Percentiles rank a stretch among this genome's conserved stretches.
Evolutionary conservation across 2,888 invertebrate species (phyloP).

Genomic region (Bimastos eiseni): DNA sequence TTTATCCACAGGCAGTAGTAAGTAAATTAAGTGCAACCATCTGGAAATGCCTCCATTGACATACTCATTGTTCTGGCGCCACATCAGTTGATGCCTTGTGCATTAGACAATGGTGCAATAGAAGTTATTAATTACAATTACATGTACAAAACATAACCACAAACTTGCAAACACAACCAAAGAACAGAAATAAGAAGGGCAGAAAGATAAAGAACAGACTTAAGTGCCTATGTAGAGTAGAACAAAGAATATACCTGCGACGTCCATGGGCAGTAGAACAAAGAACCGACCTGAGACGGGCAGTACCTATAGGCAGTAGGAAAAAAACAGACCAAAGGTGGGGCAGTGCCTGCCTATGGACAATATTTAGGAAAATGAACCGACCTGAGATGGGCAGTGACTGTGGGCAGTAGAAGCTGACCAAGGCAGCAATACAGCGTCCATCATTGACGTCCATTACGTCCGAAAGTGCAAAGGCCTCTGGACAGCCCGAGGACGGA

Average conservation of each 20-base stretch:
- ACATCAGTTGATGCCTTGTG: too few species aligned
- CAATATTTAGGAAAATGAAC: too few species aligned
- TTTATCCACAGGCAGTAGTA: too few species aligned
- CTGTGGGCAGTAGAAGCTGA: constrained; percentile 32
- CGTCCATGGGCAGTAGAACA: constrained; percentile 8
- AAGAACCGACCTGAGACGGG: constrained; percentile 20
- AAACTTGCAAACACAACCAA: too few species aligned
- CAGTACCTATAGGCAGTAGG: constrained; percentile 27
- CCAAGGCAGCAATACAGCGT: constrained; percentile 28
- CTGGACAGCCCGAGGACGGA: background rate
- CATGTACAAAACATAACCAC: too few species aligned
- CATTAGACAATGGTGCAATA: too few species aligned
- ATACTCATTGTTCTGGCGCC: too few species aligned
- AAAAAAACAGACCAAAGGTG: constrained; percentile 23
- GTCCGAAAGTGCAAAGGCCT: constrained; percentile 14
- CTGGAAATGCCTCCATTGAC: too few species aligned
- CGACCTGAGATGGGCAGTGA: constrained; percentile 21
- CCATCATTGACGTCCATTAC: constrained; percentile 29
- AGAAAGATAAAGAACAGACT: too few species aligned
- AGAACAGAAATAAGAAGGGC: too few species aligned
- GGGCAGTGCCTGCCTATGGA: background rate
- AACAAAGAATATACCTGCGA: background rate
- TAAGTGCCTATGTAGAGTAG: background rate
- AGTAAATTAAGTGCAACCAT: too few species aligned
- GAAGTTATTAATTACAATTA: too few species aligned